Conservation (phyloP, 2,113 vertebrate species). For the Glaucidium brasilianum region DNA sequence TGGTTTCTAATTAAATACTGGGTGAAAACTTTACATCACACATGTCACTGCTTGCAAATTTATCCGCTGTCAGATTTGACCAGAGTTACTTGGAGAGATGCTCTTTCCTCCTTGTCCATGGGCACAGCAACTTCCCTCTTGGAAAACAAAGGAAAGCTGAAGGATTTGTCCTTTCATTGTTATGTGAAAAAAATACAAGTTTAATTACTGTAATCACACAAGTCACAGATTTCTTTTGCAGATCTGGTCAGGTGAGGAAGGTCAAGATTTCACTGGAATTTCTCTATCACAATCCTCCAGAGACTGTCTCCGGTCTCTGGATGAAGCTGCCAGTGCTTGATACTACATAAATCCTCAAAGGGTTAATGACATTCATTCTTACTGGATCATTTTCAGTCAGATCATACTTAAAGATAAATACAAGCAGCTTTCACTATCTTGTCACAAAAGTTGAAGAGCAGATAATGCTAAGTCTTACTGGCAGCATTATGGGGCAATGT, state of each 20-base stretch:
- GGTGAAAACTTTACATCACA: neutral
- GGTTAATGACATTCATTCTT: neutral
- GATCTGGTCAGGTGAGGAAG: neutral
- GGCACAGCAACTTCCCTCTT: neutral
- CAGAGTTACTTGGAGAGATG: neutral
- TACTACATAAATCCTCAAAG: neutral
- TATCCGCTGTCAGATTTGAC: neutral
- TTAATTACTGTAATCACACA: neutral
- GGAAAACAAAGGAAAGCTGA: neutral
- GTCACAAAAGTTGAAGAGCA: neutral
- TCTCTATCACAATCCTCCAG: neutral
- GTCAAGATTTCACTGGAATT: neutral
- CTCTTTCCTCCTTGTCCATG: neutral
- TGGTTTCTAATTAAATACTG: neutral
- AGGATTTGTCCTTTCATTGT: neutral
- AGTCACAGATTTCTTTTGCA: neutral
- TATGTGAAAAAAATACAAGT: neutral
- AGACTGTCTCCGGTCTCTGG: neutral
- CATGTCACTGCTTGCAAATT: neutral
- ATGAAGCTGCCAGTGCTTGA: neutral
- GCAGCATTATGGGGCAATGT: neutral
- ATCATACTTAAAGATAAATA: neutral
- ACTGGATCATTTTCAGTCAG: neutral
- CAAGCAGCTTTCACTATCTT: neutral
- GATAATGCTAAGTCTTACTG: neutral